Base-by-base conservation (phyloP, 2,888 invertebrate genomes). In the Anarsia innoxiella region DNA sequence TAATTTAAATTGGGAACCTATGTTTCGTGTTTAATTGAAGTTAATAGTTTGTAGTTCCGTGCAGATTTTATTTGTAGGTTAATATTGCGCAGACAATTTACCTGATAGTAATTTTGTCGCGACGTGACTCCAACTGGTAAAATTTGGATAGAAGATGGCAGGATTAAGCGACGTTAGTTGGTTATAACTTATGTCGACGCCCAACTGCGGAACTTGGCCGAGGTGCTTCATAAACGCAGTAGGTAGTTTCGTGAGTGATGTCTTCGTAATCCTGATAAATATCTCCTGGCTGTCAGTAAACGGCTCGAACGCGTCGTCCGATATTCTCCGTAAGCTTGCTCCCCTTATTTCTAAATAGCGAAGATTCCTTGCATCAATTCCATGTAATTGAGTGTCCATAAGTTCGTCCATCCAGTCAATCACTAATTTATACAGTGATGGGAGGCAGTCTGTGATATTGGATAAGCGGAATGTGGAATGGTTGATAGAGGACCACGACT, bases 21-120 rank as follows among this genome's bases (percentile, higher is more conserved):
- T 12, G 10, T 39, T 40, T 10, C 40, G n/a, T 10, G 35, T 28
- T 11, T 23, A 41, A 41, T 41, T 39, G 27, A 12, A 37, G 31
- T 33, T 26, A 16, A 42, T 36, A 31, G 36, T 29, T 36, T n/a
- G 12, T 19, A 19, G 25, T 27, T 27, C 23, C 23, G 29, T 35
- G 29, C 11, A 12, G 36, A 36, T 36, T 35, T 19, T 3, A 19
- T 35, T 36, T n/a, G 26, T 19, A 37, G 32, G 37, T 23, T 37
- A 37, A 32, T 32, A 23, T 12, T 35, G 12, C 11, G 9, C 9
- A 16, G 27, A 19, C 28, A 28, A 37, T 31, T 27, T 74, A 92
- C 93, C 93, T 78, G 92, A 90, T 39, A 95, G 90, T 65, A 94
- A 88, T 62, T 93, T 92, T 3, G 95, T 95, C 9, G 95, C 95